Base-by-base conservation (phyloP, 1,140 invertebrate species). In the Achatina immaculata region DNA sequence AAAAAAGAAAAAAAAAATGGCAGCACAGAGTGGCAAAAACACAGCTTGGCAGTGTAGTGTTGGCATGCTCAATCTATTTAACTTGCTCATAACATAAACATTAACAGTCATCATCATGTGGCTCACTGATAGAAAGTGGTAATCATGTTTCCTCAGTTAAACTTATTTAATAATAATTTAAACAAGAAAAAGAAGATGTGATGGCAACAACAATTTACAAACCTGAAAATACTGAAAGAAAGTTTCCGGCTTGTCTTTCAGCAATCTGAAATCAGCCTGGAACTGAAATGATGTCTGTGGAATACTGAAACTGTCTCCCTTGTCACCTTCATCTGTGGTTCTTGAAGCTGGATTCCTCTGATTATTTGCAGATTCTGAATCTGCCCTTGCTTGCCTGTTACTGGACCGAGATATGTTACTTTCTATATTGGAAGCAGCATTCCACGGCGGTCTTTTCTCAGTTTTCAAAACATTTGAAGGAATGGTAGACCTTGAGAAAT, bases 251-350 rank as follows among this genome's bases (percentile, higher is more conserved):
- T 88, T 85, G 79, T 84, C 83, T 76, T 87, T 89, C 6, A 91
- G 71, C 55, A 84, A 66, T 83, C 87, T 91, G 90, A 91, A 89
- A 92, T 93, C 90, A 89, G 62, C 78, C 82, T 87, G 86, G 87
- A 93, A 91, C 85, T 92, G 88, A 75, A 82, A 88, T 21, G 86
- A 90, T 74, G 86, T 88, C 58, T 75, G 85, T 80, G 90, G 90
- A 7, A 84, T 84, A 21, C 42, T 77, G 9, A 76, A 62, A 6
- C 36, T 4, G 2, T 28, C 42, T 24, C 2, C 72, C 16, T 1
- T 69, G 68, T 43, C 31, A 6, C 68, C 40, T 43, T 69, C 36
- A 43, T 40, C 24, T 42, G 36, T n/a, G 38, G 42, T 21, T 3
- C 68, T 69, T 40, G 19, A 40, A 24, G 36, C 6, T 40, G 36